Evolutionary conservation across 2,888 invertebrate genomes (phyloP), one percentile per base, ranked within the genome.

Genomic region (Brachyptera risi): DNA sequence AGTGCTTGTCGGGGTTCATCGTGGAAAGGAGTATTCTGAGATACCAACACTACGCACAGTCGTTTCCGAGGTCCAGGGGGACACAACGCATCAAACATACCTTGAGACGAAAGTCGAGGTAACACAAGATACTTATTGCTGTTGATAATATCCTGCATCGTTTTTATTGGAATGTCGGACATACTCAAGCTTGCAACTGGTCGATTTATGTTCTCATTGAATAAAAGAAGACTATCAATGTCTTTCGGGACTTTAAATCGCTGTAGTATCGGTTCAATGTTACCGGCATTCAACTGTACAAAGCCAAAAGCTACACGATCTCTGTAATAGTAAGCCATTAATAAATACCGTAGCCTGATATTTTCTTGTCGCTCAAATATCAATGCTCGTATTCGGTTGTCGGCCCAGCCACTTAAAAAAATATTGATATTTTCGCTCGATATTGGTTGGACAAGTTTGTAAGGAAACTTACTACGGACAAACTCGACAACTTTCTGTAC

Each of bases 321-420:
- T 68, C 90, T 82, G 74, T 92, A 92, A 73, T 88, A 87, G 76
- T 87, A 95, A 35, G 96, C 95, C 65, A 91, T 86, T 65, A 95
- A 82, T 66, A 96, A 79, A 78, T 96, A 97, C 65, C 96, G 79
- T 59, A 96, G 80, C 57, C 94, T 83, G 59, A 92, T 85, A 11
- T 84, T 83, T 65, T 81, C 83, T 62, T 85, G 80, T 63, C 88
- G 88, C 71, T 92, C 90, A 75, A 96, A 91, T 69, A 96, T 87
- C 60, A 97, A 77, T 27, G 91, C 94, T 66, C 96, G 83, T 42
- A 96, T 92, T 74, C 87, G 83, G 75, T 97, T 97, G 77, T 97
- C 96, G 63, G 84, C 83, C 88, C 96, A 96, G 58, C 94, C 93
- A 49, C 83, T 83, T 27, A 96, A 80, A 73, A 96, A 96, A 5